Evolutionary conservation across 2,888 invertebrate species (phyloP).

Genomic region (Tribolium freemani): DNA sequence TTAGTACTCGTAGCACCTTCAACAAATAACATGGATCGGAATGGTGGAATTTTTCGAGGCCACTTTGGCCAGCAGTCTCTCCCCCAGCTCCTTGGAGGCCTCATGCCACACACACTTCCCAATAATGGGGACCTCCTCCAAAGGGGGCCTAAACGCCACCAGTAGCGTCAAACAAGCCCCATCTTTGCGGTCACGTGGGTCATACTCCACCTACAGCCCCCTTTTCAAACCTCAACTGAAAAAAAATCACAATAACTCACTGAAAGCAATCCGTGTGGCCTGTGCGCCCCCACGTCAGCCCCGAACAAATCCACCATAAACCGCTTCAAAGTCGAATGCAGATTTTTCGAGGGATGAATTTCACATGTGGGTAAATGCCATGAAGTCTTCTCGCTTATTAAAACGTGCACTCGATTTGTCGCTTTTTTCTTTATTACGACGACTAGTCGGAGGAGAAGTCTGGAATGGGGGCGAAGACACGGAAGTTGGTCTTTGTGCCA

Average conservation of each 20-base stretch:
- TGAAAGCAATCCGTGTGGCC: conserved; percentile 85
- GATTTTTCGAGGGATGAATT: conserved; percentile 87
- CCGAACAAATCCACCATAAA: conserved; percentile 95
- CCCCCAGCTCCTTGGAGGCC: conserved; percentile 78
- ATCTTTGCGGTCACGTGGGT: conserved; percentile 73
- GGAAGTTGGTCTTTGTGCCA: conserved; percentile 85
- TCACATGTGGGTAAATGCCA: conserved; percentile 91
- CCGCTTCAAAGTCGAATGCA: conserved; percentile 88
- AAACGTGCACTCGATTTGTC: conserved; percentile 87
- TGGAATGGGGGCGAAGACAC: conserved; percentile 76
- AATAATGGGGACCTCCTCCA: conserved; percentile 89
- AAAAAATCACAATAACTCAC: conserved; percentile 51
- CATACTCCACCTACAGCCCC: conserved; percentile 74
- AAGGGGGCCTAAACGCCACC: conserved; percentile 85
- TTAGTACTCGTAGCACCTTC: conserved; percentile 52
- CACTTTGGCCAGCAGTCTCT: conserved; percentile 77
- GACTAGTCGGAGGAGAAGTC: conserved; percentile 82
- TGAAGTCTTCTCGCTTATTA: conserved; percentile 86
- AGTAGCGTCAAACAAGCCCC: conserved; percentile 87
- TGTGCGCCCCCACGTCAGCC: conserved; percentile 86
- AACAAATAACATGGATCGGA: conserved; percentile 87
- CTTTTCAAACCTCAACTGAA: not conserved
- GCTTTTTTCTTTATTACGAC: conserved; percentile 85
- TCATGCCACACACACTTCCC: conserved; percentile 94
- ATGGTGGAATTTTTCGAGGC: conserved; percentile 83